Evolutionary conservation across 2,113 vertebrate genomes (phyloP).

Genomic region (Salvelinus alpinus): DNA sequence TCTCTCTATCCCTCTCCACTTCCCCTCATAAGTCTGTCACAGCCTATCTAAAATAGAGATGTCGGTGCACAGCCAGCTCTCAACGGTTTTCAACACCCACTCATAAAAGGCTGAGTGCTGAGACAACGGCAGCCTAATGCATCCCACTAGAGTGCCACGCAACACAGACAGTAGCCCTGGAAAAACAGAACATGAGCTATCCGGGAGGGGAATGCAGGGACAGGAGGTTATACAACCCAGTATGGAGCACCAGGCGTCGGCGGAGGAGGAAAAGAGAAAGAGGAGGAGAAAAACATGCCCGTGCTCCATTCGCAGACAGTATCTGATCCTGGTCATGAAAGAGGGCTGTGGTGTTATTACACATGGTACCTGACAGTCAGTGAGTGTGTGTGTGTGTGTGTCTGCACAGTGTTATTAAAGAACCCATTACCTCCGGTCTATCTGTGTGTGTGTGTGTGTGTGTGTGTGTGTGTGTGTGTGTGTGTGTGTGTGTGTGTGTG

Average conservation of each 20-base stretch:
- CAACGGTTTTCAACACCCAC: constrained; percentile 67
- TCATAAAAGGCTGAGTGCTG: constrained; percentile 64
- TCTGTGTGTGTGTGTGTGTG: no score
- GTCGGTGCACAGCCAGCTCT: constrained; percentile 50
- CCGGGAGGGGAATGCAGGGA: not conserved
- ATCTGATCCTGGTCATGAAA: constrained; percentile 36
- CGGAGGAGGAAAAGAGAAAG: constrained; percentile 5
- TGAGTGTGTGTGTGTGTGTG: no score
- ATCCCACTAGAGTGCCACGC: constrained; percentile 13
- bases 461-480: no score
- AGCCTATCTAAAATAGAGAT: constrained; percentile 59
- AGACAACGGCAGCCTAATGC: constrained; percentile 55
- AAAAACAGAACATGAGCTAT: constrained; percentile 22
- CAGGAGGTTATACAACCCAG: constrained; percentile 31
- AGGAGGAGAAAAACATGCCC: constrained; percentile 17
- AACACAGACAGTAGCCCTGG: not conserved
- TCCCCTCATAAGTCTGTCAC: constrained; percentile 61
- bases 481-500: no score
- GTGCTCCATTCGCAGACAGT: constrained; percentile 21
- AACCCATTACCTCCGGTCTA: no score
- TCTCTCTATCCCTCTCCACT: constrained; percentile 51
- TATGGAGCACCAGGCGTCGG: constrained; percentile 24
- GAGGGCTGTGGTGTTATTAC: constrained; percentile 37
- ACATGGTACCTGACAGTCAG: constrained; percentile 31
- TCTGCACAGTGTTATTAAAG: no score